Conservation (phyloP, 64 coral and sea anemone genomes). For the Orbicella faveolata region DNA sequence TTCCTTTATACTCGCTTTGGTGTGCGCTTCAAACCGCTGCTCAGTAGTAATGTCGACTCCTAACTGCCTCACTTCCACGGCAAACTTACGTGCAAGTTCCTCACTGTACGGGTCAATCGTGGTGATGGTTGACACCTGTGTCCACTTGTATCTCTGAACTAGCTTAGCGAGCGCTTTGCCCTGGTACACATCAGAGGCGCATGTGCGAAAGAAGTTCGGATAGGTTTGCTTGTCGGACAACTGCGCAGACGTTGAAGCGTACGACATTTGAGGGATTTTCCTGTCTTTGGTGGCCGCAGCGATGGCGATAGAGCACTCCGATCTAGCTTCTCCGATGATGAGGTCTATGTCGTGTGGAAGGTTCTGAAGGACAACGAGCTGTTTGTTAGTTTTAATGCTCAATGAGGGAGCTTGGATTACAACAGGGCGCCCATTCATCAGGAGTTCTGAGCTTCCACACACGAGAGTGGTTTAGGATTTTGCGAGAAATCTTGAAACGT, state of each 20-base stretch:
- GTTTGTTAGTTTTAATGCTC: not conserved
- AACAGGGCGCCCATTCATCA: too few species aligned
- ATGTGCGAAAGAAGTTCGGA: conserved; percentile 87
- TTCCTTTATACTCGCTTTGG: conserved; percentile 64
- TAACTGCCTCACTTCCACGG: conserved; percentile 64
- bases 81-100: conserved; percentile 80
- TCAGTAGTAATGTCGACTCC: conserved; percentile 81
- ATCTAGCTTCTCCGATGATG: conserved; percentile 87
- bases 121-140: conserved; percentile 74
- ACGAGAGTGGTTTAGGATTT: too few species aligned
- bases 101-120: conserved; percentile 76
- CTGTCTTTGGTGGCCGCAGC: conserved; percentile 69
- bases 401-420: too few species aligned
- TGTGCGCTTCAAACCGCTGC: conserved; percentile 79
- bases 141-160: conserved; percentile 67
- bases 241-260: conserved; percentile 71
- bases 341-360: conserved; percentile 81
- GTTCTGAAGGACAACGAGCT: conserved; percentile 11
- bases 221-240: conserved; percentile 83
- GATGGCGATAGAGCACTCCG: conserved; percentile 81
- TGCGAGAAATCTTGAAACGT: too few species aligned
- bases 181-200: conserved; percentile 72
- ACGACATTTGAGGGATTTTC: conserved; percentile 86
- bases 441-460: too few species aligned
- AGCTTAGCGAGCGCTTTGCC: conserved; percentile 60